Evolutionary conservation across 2,113 vertebrate species (phyloP).

Genomic region (Microtus pennsylvanicus): DNA sequence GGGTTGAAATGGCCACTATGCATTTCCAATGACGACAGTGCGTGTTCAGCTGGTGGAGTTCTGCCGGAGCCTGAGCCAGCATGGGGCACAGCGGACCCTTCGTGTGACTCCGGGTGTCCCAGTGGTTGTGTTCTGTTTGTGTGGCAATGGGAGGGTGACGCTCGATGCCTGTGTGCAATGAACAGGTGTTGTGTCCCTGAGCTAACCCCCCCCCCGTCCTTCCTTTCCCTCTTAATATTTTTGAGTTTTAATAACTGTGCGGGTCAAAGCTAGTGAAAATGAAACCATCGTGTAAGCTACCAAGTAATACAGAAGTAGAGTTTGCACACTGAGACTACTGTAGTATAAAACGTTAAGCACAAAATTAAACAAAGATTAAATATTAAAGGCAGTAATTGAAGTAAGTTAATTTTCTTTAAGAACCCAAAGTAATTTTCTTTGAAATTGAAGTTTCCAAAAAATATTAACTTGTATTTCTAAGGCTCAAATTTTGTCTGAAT

Average conservation of each 20-base stretch:
- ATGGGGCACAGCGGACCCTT: background rate
- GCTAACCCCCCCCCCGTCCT: background rate
- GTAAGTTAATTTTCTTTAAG: constrained; percentile 17
- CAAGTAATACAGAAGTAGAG: background rate
- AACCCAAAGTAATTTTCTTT: constrained; percentile 20
- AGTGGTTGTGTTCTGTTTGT: too few relatives aligned
- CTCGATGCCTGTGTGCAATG: too few relatives aligned
- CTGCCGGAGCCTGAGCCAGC: background rate
- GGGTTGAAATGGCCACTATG: constrained; percentile 24
- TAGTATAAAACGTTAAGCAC: background rate
- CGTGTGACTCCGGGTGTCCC: background rate
- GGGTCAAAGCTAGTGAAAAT: background rate
- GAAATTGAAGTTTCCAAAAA: constrained; percentile 1
- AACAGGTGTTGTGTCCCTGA: background rate
- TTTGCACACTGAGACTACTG: background rate
- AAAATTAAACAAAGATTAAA: background rate
- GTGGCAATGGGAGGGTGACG: background rate
- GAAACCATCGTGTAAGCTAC: background rate
- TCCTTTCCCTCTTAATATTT: background rate
- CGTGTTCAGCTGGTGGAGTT: background rate
- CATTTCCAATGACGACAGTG: constrained; percentile 14
- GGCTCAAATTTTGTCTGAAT: constrained; percentile 1
- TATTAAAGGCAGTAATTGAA: background rate
- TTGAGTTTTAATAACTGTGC: background rate
- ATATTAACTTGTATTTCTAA: background rate